Evolutionary conservation across 2,797 vertebrate genomes (phyloP).

Genomic region (Melanotaenia parkinsoni): DNA sequence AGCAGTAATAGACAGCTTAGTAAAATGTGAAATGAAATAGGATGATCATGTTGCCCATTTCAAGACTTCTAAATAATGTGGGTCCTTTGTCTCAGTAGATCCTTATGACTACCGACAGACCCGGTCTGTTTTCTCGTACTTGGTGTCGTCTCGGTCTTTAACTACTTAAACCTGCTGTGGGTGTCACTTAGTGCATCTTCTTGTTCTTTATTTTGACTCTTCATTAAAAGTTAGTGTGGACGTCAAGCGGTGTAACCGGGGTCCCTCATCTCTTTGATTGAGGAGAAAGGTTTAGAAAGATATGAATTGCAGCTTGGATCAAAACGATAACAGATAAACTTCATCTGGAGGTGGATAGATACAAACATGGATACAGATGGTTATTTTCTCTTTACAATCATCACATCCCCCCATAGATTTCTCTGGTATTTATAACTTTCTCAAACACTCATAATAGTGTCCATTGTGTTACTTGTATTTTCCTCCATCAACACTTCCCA

Average conservation of each 20-base stretch:
- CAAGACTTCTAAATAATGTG: no score
- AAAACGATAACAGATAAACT: neutral
- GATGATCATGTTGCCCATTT: no score
- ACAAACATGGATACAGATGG: constrained; percentile 4
- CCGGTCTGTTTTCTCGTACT: neutral
- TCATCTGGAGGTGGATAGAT: neutral
- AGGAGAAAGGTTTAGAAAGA: no score
- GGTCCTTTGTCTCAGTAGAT: no score
- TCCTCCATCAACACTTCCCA: neutral
- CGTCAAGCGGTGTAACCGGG: neutral
- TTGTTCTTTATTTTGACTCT: neutral
- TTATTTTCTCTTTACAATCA: neutral
- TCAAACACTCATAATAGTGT: neutral
- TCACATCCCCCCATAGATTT: neutral
- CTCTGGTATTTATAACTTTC: neutral
- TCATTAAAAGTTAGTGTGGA: neutral
- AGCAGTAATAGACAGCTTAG: no score
- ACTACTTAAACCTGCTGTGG: neutral
- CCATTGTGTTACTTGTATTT: neutral
- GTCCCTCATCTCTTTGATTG: neutral
- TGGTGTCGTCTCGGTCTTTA: neutral
- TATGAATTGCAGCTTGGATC: no score
- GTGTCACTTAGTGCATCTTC: neutral
- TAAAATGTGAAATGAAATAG: no score
- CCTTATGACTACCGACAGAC: no score